Conservation (phyloP, 2,113 vertebrate species). For the Chauna torquata region DNA sequence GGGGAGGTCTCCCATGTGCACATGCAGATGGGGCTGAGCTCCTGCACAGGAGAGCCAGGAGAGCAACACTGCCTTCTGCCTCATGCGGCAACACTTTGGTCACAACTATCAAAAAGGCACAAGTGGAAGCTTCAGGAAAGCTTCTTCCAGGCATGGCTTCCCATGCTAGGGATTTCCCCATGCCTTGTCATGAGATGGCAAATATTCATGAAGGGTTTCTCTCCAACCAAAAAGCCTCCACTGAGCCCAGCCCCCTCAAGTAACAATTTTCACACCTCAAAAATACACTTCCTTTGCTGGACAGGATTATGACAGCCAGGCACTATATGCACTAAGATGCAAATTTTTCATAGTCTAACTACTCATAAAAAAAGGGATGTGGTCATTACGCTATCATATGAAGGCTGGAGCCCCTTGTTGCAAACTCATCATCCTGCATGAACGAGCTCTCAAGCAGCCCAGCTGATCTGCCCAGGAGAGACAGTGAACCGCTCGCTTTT, state of each 20-base stretch:
- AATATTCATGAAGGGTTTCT: background rate
- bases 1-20: background rate
- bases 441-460: background rate
- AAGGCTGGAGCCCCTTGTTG: background rate
- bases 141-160: background rate
- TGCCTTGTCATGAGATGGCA: background rate
- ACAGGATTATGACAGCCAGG: background rate
- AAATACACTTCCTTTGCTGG: background rate
- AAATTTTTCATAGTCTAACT: background rate
- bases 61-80: background rate
- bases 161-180: background rate
- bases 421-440: background rate
- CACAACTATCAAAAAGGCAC: background rate
- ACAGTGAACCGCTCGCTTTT: accelerated
- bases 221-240: background rate
- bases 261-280: background rate
- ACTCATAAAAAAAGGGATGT: background rate
- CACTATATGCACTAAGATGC: background rate
- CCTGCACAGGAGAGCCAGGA: background rate
- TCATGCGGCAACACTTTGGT: background rate
- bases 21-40: background rate
- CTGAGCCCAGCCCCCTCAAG: background rate
- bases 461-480: background rate
- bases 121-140: constrained; percentile 3
- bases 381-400: background rate